phyloP scores from a whole-genome alignment of 2,888 invertebrate genomes.

The Serripes groenlandicus region DNA sequence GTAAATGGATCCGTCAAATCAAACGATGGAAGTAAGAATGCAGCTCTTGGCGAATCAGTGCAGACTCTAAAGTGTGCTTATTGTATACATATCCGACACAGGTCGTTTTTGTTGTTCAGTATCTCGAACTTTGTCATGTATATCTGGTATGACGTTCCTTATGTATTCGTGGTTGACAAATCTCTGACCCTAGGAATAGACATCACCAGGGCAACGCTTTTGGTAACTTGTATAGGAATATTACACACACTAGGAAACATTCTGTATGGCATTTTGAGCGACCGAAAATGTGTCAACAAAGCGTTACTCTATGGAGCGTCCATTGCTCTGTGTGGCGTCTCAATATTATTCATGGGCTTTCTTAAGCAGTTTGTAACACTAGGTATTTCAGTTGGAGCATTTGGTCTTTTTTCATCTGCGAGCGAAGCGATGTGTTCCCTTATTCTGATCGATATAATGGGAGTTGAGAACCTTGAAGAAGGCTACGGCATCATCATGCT shows the following conservation, averaged over 20 bases:
- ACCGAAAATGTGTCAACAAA: constrained; percentile 92
- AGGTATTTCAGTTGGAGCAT: constrained; percentile 85
- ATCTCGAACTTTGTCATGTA: constrained; percentile 94
- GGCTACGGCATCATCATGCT: constrained; percentile 95
- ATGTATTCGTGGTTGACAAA: constrained; percentile 96
- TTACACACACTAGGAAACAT: constrained; percentile 93
- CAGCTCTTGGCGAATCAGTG: not conserved
- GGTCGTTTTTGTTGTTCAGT: constrained; percentile 54
- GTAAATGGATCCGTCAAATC: not conserved
- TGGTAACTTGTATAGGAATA: constrained; percentile 92
- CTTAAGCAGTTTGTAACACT: constrained; percentile 66
- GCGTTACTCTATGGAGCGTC: constrained; percentile 93
- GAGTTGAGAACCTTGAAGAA: constrained; percentile 95
- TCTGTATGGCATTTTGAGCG: constrained; percentile 94
- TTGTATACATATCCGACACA: not conserved
- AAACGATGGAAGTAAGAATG: not conserved
- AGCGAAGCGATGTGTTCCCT: constrained; percentile 95
- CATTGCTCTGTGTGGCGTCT: constrained; percentile 87
- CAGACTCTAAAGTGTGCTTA: not conserved
- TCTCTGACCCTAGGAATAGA: constrained; percentile 88
- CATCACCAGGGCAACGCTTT: constrained; percentile 88
- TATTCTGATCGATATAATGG: constrained; percentile 95
- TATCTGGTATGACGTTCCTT: constrained; percentile 96
- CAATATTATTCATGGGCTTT: constrained; percentile 75
- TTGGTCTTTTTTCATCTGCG: constrained; percentile 95